Evolutionary conservation across 2,888 invertebrate species (phyloP).

Genomic region (Pterobdella sp.): DNA sequence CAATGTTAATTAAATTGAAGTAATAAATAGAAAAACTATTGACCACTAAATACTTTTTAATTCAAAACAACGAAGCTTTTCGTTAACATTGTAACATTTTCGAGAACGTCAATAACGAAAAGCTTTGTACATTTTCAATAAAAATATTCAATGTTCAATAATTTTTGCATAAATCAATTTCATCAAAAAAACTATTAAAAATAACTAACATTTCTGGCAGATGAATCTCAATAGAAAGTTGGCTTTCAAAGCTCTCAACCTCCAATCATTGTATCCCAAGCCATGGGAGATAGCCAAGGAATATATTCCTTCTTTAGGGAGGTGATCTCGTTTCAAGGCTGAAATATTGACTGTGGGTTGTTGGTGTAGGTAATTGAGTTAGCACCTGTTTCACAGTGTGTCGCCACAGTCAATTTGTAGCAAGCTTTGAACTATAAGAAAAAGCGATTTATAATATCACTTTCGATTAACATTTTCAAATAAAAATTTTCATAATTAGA

Average conservation of each 20-base stretch:
- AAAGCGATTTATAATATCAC: no score
- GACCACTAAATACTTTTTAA: no score
- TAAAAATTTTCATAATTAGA: no score
- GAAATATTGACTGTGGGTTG: constrained; percentile 26
- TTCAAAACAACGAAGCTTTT: no score
- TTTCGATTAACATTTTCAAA: no score
- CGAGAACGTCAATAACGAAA: background rate
- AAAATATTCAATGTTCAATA: background rate
- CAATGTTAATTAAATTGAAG: background rate
- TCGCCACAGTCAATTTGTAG: no score
- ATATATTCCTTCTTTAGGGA: constrained; percentile 26
- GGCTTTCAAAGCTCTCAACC: constrained; percentile 32
- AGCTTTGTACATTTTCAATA: background rate
- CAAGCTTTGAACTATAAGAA: no score
- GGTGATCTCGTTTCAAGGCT: constrained; percentile 29
- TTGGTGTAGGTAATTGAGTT: background rate
- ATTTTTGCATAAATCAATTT: background rate
- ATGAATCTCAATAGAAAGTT: constrained; percentile 36
- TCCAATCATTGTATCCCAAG: constrained; percentile 34
- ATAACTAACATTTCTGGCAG: constrained; percentile 34
- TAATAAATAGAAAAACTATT: background rate
- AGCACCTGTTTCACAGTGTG: background rate
- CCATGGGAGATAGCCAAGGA: constrained; percentile 33
- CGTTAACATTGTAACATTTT: background rate
- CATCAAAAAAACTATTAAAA: background rate